Evolutionary conservation across 2,888 invertebrate genomes (phyloP), one percentile per base, ranked within the genome.

Genomic region (Agrochola litura): DNA sequence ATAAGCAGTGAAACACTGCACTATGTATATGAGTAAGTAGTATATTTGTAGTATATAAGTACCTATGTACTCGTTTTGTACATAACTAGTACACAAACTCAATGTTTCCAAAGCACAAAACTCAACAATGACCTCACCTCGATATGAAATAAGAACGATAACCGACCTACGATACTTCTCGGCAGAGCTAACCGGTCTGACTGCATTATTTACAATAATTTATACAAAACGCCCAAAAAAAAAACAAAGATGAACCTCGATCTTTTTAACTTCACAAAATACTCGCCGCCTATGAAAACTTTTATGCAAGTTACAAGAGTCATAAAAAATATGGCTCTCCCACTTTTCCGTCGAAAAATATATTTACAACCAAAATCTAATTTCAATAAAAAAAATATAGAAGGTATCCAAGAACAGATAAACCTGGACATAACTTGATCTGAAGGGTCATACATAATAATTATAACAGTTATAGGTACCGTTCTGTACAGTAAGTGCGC

Each of bases 341-440:
- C 3, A 16, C 12, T 19, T 52, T 56, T 49, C 14, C 49, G 25
- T 25, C 6, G 5, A 52, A 64, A 64, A 56, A 19, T 56, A 37
- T 22, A 10, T 58, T 52, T 25, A 60, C 25, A 22, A n/a, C 30
- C 22, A 64, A 65, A 83, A 61, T 16, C 46, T 49, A 54, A 54
- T 56, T 64, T 61, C 49, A 61, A 65, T 79, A 69, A 68, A 71
- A 71, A 80, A 68, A 19, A 77, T 10, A 58, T 58, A 37, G 30
- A 16, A 10, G 10, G 54, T 41, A 49, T 12, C 12, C 14, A 56
- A 60, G n/a, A 60, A 79, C 12, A 37, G n/a, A 80, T 73, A 81
- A 84, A 84, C 52, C 52, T 66, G 69, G 19, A 52, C 60, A 78
- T 82, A 82, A 88, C 76, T 81, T 78, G 66, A 22, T 22, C 22